A percentile compares a stretch with the other conserved stretches of the same genome.
phyloP scores from a whole-genome alignment of 2,888 invertebrate genomes.

The Dasypogon diadema region DNA sequence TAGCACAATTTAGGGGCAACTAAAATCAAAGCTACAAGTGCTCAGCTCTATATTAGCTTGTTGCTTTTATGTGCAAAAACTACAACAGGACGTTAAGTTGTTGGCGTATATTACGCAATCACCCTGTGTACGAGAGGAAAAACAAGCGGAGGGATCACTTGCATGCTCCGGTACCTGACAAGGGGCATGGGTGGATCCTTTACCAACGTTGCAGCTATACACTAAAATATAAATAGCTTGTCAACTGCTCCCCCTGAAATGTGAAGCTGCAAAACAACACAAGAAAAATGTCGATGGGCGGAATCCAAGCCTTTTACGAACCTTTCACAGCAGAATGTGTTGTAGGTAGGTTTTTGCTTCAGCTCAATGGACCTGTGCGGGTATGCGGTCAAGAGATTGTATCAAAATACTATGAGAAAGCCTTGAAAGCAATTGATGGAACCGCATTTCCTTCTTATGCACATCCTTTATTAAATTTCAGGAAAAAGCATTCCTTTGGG shows the following conservation, averaged over 20 bases:
- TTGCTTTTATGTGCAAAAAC: slow-evolving; percentile 37
- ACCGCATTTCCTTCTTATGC: slow-evolving; percentile 34
- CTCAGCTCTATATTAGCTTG: slow-evolving; percentile 21
- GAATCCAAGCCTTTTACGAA: slow-evolving; percentile 5
- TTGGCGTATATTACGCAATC: slow-evolving; percentile 40
- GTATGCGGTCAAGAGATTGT: slow-evolving; percentile 20
- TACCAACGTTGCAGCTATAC: background rate
- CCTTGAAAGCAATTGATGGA: slow-evolving; percentile 15
- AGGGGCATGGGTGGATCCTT: background rate
- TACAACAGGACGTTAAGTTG: slow-evolving; percentile 35
- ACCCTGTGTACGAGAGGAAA: slow-evolving; percentile 33
- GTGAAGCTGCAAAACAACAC: slow-evolving; percentile 12
- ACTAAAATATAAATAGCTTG: slow-evolving; percentile 41
- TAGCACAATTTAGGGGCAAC: slow-evolving; percentile 33
- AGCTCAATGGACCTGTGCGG: background rate
- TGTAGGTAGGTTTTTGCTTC: background rate
- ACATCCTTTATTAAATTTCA: slow-evolving; percentile 46
- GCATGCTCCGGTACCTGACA: background rate
- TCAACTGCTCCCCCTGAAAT: slow-evolving; percentile 30
- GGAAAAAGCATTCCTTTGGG: slow-evolving; percentile 28
- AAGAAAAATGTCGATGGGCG: slow-evolving; percentile 25
- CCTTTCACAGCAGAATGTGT: slow-evolving; percentile 23
- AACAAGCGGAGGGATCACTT: slow-evolving; percentile 28
- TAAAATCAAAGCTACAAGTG: slow-evolving; percentile 42
- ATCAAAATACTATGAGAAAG: slow-evolving; percentile 7